Evolutionary conservation across 37 sponge, comb jelly and placozoan species (phyloP).

Genomic region (Petrosia ficiformis): DNA sequence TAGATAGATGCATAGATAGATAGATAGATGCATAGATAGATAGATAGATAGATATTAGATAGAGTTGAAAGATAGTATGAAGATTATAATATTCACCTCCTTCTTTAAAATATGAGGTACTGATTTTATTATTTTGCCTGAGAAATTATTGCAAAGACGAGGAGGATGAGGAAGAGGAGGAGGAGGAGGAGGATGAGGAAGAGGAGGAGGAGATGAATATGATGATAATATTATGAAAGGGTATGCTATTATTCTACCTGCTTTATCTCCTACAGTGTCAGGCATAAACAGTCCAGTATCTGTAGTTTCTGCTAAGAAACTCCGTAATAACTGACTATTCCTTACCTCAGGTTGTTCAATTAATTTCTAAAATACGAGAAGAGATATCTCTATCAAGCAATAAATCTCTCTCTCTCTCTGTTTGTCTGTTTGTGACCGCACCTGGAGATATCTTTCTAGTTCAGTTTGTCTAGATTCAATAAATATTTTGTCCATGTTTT

Average conservation of each 20-base stretch:
- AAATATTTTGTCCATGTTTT: constrained; percentile 53
- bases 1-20: no score
- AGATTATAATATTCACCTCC: constrained; percentile 24
- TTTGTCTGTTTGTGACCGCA: no score
- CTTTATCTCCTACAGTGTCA: constrained; percentile 39
- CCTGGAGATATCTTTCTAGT: constrained; percentile 41
- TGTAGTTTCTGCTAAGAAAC: constrained; percentile 36
- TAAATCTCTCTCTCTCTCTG: no score
- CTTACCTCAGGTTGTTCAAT: constrained; percentile 10
- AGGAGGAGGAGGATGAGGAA: no score
- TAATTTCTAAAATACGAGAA: not conserved
- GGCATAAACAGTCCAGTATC: constrained; percentile 54
- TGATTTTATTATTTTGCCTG: constrained; percentile 45
- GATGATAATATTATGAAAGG: no score
- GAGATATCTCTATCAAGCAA: no score
- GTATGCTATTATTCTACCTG: constrained; percentile 15
- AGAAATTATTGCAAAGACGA: no score
- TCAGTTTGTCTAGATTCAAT: constrained; percentile 45
- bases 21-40: no score
- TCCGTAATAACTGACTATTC: constrained; percentile 34
- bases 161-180: no score
- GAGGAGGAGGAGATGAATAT: no score
- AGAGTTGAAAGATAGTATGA: not conserved
- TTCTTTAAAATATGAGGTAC: constrained; percentile 43
- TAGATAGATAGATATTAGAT: no score